Base-by-base conservation (phyloP, 1,140 invertebrate genomes). In the Formica exsecta region DNA sequence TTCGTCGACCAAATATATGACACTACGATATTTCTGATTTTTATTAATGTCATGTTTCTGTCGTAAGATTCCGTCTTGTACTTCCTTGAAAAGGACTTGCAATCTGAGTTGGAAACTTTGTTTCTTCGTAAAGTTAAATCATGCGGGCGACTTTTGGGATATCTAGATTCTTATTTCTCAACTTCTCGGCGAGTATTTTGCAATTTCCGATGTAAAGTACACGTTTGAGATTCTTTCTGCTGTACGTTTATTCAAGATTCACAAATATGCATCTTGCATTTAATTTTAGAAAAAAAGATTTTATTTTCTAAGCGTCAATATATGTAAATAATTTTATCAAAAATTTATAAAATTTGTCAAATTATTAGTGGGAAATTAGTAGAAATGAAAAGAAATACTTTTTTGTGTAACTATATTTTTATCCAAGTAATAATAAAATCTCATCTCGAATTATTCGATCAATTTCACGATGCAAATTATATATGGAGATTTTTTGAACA, bases 1-100 rank as follows among this genome's bases (percentile, higher is more conserved):
- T 44, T 75, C 5, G 3, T 61, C 3, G 9, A 64, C 4, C n/a
- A 77, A 44, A 76, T 41, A 36, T 59, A 75, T 75, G 32, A 11
- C n/a, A 7, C 0, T 11, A 29, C 2, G 3, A n/a, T 41, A 16
- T 62, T 76, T 19, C 13, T 32, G 5, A 62, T 64, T 41, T 75
- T 76, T 75, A 41, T 38, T 61, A 38, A 75, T 59, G 16, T 62
- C 36, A 75, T 8, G n/a, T 61, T 75, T 51, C 13, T 59, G 19
- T 16, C 9, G 9, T 22, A 36, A 36, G 16, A 54, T 38, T 57
- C 29, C 22, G 59, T 62, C 59, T 62, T 62, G 59, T 13, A 62
- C 22, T 48, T 51, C 7, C 16, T 73, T 57, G 4, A 22, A 54
- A 73, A 73, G 44, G 32, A 57, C 5, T 73, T 73, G 19, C 22